Base-by-base conservation (phyloP, 2,797 vertebrate genomes). In the Pseudochirops corinnae region DNA sequence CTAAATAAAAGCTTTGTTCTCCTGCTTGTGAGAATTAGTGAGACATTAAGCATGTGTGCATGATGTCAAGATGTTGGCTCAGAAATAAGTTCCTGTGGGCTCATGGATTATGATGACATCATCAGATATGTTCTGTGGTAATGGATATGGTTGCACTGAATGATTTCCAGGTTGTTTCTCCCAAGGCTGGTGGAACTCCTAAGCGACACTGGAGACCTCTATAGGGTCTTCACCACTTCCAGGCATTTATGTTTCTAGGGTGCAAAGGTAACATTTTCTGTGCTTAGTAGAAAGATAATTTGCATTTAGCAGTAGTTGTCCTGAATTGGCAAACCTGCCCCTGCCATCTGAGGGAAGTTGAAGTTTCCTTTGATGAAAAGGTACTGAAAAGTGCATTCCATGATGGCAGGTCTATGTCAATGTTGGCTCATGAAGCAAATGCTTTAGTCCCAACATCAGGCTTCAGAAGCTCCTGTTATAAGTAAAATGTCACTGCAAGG, bases 1-100 rank as follows among this genome's bases (percentile, higher is more conserved):
- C 97, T 98, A 98, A 97, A 98, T 98, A 98, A 98, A 98, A 97
- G 97, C 97, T 98, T 98, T 98, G 97, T 98, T 98, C 97, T 98
- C 1, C 0, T 95, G 97, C 97, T 98, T 98, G 67, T 92, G 95
- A 97, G 96, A 91, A 28, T 98, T 97, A 98, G 95, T 97, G 97
- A 98, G 98, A 98, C 97, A 95, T 97, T 98, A 97, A 98, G 94
- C 97, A 98, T 98, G 96, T 98, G 98, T 97, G 96, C 96, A 95
- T 98, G 98, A 98, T 98, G 97, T 98, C 97, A 98, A 97, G 97
- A 97, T 98, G 90, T 97, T 98, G 98, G 98, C 98, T 98, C 82
- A 94, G 97, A 96, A 96, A 97, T 98, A 97, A 96, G 94, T 97
- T 98, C 97, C 95, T 97, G 96, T 97, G 97, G 97, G 97, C 94